Evolutionary conservation across 2,797 vertebrate genomes (phyloP).

Genomic region (Coreius guichenoti): DNA sequence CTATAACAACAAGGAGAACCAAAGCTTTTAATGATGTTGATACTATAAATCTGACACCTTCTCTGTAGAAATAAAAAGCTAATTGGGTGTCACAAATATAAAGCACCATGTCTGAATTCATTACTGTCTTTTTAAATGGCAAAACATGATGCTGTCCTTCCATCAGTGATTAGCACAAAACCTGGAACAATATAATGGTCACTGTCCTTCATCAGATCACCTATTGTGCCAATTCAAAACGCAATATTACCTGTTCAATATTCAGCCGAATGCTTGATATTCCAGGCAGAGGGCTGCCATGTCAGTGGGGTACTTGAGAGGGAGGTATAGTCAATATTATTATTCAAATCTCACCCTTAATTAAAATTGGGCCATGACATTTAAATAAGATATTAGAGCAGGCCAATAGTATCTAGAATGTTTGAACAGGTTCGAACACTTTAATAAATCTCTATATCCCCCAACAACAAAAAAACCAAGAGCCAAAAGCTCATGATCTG

Average conservation of each 20-base stretch:
- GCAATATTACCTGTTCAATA: slow-evolving; percentile 66
- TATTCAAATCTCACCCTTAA: slow-evolving; percentile 46
- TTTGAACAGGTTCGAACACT: slow-evolving; percentile 48
- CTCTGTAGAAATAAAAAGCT: slow-evolving; percentile 68
- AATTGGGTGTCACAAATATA: slow-evolving; percentile 71
- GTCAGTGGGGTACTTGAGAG: slow-evolving; percentile 34
- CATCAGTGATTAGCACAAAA: slow-evolving; percentile 77
- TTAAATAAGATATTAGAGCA: slow-evolving; percentile 47
- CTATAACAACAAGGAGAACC: slow-evolving; percentile 72
- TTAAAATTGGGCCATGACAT: slow-evolving; percentile 48
- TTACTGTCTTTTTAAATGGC: slow-evolving; percentile 77
- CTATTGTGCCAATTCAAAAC: slow-evolving; percentile 53
- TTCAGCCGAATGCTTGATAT: slow-evolving; percentile 54
- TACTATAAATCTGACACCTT: slow-evolving; percentile 77
- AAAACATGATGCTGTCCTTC: slow-evolving; percentile 73
- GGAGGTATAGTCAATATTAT: slow-evolving; percentile 45
- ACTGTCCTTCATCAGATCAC: slow-evolving; percentile 73
- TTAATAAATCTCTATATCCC: slow-evolving; percentile 32
- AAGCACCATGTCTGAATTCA: slow-evolving; percentile 73
- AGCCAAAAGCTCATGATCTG: neutral
- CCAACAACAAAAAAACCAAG: neutral
- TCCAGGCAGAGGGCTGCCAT: slow-evolving; percentile 25
- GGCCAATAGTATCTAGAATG: slow-evolving; percentile 38
- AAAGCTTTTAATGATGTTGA: slow-evolving; percentile 72
- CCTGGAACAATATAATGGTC: slow-evolving; percentile 75